phyloP scores from a whole-genome alignment of 2,888 invertebrate genomes.

The Bugula neritina region DNA sequence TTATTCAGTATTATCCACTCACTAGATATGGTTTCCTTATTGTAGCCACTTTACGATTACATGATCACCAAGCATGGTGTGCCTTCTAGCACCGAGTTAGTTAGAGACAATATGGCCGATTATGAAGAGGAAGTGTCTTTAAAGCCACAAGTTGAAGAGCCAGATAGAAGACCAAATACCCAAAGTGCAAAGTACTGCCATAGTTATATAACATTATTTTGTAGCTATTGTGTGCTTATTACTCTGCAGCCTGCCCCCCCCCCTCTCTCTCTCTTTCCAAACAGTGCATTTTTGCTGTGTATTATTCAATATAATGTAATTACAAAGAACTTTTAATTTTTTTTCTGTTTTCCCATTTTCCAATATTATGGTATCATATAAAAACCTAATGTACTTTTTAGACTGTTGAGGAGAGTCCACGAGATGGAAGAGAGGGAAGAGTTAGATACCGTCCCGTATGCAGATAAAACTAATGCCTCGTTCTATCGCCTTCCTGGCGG shows the following conservation, averaged over 20 bases:
- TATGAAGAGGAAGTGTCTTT: not conserved
- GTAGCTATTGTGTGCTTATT: too few species aligned
- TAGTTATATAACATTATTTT: too few species aligned
- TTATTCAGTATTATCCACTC: too few species aligned
- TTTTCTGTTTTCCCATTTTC: too few species aligned
- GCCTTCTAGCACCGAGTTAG: conserved; percentile 18
- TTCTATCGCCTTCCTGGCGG: conserved; percentile 52
- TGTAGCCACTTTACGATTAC: conserved; percentile 21
- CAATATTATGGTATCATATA: too few species aligned
- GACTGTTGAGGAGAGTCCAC: conserved; percentile 41
- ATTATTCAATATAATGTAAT: too few species aligned
- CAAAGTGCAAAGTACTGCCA: conserved; percentile 17
- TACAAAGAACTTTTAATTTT: too few species aligned
- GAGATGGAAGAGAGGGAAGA: conserved; percentile 32
- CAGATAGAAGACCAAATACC: conserved; percentile 1
- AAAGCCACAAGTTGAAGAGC: not conserved
- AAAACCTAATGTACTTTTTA: too few species aligned
- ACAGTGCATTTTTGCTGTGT: too few species aligned
- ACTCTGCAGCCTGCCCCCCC: too few species aligned
- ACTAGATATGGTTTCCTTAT: too few species aligned
- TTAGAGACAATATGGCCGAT: conserved; percentile 23
- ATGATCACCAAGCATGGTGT: conserved; percentile 26
- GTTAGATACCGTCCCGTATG: conserved; percentile 43
- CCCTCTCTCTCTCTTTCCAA: too few species aligned
- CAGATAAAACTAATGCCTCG: conserved; percentile 46